Conservation (phyloP, 1,140 invertebrate genomes). For the Leptopilina boulardi region DNA sequence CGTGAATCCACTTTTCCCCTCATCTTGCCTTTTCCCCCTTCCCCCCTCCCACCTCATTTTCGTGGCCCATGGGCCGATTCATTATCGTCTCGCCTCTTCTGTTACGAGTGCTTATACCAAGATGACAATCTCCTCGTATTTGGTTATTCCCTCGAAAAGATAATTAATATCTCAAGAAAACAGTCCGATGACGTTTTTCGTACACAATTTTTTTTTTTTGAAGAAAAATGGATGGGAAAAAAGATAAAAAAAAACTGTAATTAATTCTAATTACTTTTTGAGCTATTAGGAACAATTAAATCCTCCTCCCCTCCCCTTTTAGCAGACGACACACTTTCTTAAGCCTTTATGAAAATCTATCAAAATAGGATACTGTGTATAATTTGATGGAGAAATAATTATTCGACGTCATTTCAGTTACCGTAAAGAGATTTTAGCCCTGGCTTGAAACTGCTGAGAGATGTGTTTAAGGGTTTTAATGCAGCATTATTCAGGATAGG, state of each 20-base stretch:
- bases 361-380: not conserved
- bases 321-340: not conserved
- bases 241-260: not conserved
- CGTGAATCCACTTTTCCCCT: slow-evolving; percentile 52
- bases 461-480: slow-evolving; percentile 49
- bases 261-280: not conserved
- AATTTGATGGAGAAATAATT: not conserved
- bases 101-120: slow-evolving; percentile 22
- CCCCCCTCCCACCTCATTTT: slow-evolving; percentile 48
- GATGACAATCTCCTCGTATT: not conserved
- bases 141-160: slow-evolving; percentile 34
- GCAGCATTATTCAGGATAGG: slow-evolving; percentile 60
- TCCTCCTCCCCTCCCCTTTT: no score
- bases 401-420: slow-evolving; percentile 8
- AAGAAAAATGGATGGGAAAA: no score
- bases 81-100: slow-evolving; percentile 58
- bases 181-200: no score
- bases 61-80: slow-evolving; percentile 53
- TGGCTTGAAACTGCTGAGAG: not conserved
- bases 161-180: slow-evolving; percentile 54
- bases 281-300: not conserved
- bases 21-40: slow-evolving; percentile 44
- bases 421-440: not conserved
- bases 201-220: no score
- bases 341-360: not conserved